A percentile compares a stretch with the other conserved stretches of the same genome.
These are phyloP conservation scores for Apostichopus leukothele DNA, from an alignment of 53 echinoderm and acorn worm genomes.

Conservation along the genomic window DNA sequence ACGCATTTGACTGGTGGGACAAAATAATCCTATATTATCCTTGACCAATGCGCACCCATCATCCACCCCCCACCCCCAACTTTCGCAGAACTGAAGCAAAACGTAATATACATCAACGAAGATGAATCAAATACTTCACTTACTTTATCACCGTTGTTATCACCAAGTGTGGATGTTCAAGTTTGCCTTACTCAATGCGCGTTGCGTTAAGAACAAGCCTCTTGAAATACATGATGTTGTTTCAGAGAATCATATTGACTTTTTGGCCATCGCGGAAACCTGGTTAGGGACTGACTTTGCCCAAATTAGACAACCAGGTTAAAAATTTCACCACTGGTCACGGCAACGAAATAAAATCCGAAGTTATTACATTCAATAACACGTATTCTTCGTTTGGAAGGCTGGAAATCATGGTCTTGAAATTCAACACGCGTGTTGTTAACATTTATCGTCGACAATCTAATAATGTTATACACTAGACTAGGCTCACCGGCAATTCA, in stretches of 20 bases:
- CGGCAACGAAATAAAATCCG: conserved; percentile 3
- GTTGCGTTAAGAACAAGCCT: neutral
- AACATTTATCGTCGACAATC: neutral
- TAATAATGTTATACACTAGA: no score
- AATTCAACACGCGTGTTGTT: conserved; percentile 23
- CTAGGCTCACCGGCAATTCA: no score
- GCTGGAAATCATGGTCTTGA: conserved; percentile 17
- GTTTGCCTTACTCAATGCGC: no score
- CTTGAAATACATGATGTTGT: conserved; percentile 16
- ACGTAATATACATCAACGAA: conserved; percentile 46
- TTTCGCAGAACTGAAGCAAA: no score
- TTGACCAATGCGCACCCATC: neutral
- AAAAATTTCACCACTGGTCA: conserved; percentile 15
- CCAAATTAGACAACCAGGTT: conserved; percentile 24
- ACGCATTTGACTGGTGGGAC: conserved; percentile 25
- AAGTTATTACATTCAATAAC: neutral
- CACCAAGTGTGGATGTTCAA: no score
- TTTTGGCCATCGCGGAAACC: conserved; percentile 30
- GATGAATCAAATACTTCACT: conserved; percentile 24
- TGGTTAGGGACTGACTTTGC: conserved; percentile 28
- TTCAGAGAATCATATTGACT: conserved; percentile 5
- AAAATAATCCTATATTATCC: conserved; percentile 3
- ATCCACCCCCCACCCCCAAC: no score
- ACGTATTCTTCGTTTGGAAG: conserved; percentile 24
- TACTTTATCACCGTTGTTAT: neutral